Evolutionary conservation across 2,888 invertebrate species (phyloP).

Genomic region (Therioaphis trifolii): DNA sequence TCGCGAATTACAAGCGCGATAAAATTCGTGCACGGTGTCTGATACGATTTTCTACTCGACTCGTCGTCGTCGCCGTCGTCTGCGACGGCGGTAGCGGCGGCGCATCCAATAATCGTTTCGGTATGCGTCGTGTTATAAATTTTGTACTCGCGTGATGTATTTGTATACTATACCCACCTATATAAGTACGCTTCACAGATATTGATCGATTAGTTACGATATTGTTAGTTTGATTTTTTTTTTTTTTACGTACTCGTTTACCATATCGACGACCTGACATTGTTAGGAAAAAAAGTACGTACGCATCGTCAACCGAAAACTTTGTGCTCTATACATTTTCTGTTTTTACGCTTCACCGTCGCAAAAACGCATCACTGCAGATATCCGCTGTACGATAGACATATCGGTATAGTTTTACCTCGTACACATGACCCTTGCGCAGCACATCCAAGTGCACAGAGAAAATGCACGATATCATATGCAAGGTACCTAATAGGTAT

Average conservation of each 20-base stretch:
- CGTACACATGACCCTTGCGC: no score
- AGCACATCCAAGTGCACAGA: no score
- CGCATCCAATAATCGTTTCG: constrained; percentile 32
- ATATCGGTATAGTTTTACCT: no score
- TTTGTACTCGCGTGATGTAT: no score
- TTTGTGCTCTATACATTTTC: neutral
- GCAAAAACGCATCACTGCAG: neutral
- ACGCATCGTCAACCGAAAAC: neutral
- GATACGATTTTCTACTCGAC: constrained; percentile 39
- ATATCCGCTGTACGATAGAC: neutral
- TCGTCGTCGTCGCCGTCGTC: constrained; percentile 24
- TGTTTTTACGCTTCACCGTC: neutral
- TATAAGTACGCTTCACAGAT: no score
- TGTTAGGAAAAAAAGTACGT: neutral
- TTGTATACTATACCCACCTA: no score
- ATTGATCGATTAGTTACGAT: constrained; percentile 36
- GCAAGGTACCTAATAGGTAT: no score
- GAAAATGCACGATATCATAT: no score
- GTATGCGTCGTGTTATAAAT: constrained; percentile 7
- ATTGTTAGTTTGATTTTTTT: neutral
- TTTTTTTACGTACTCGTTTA: constrained; percentile 10
- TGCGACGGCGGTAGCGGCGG: no score
- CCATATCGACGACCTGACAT: neutral
- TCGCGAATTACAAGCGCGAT: constrained; percentile 31
- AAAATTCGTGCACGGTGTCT: constrained; percentile 28